These are phyloP conservation scores for Cyclargus thomasi DNA, from an alignment of 1,140 invertebrate species.

Conservation along the genomic window DNA sequence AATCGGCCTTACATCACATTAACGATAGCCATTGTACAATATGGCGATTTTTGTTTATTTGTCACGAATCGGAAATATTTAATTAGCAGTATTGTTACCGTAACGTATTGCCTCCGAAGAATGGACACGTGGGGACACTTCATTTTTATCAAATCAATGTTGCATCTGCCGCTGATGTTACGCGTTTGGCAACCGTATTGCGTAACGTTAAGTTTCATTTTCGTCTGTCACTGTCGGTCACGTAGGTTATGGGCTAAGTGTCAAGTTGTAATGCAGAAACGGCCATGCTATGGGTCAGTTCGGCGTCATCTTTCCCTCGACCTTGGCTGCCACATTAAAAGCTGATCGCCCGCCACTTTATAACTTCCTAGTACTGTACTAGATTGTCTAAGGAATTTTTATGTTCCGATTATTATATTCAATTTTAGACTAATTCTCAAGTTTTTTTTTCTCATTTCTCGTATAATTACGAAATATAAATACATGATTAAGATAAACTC, in stretches of 20 bases:
- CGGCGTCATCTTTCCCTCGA: slow-evolving; percentile 57
- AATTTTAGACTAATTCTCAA: too few relatives aligned
- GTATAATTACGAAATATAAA: too few relatives aligned
- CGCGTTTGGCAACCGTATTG: slow-evolving; percentile 27
- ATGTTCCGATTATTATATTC: neutral
- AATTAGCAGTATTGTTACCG: slow-evolving; percentile 64
- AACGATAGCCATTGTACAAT: slow-evolving; percentile 39
- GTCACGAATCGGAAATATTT: slow-evolving; percentile 47
- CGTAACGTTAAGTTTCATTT: slow-evolving; percentile 37
- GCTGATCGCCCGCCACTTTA: slow-evolving; percentile 18
- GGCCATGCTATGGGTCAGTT: slow-evolving; percentile 59
- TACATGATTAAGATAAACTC: too few relatives aligned
- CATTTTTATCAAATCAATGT: slow-evolving; percentile 40
- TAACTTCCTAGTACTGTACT: slow-evolving; percentile 10
- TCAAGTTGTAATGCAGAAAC: slow-evolving; percentile 69
- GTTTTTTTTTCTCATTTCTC: too few relatives aligned
- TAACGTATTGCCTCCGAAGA: slow-evolving; percentile 42
- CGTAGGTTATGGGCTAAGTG: slow-evolving; percentile 53
- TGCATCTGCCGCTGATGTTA: slow-evolving; percentile 49
- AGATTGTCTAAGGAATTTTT: slow-evolving; percentile 5
- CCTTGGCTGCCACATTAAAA: slow-evolving; percentile 49
- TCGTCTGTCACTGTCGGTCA: slow-evolving; percentile 34
- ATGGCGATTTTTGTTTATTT: slow-evolving; percentile 42
- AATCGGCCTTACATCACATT: slow-evolving; percentile 29
- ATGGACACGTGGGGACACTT: slow-evolving; percentile 34